Evolutionary conservation across 1,140 invertebrate genomes (phyloP), one percentile per base, ranked within the genome.

Genomic region (Drosophila erecta): DNA sequence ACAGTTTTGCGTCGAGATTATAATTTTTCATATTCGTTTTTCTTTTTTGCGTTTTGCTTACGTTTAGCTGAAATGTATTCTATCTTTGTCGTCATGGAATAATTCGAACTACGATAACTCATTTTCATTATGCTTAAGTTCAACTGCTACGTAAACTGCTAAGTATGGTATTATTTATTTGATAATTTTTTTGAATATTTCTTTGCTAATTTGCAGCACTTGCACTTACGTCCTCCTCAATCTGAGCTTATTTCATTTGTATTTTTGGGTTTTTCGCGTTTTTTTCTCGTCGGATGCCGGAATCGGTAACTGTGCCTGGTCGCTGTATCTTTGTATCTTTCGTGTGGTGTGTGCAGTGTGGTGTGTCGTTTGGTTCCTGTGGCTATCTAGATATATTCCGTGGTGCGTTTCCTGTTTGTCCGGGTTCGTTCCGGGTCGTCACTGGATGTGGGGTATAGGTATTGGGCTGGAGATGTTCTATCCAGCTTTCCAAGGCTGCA

Each of bases 81-180:
- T 76, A 66, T 64, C 50, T 81, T 81, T 70, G 65, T 70, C 66
- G 53, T 70, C 67, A 57, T 70, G 27, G 53, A 57, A 70, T 70
- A 70, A 57, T 47, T 77, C 64, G 72, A 85, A 85, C 81, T 86
- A 86, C 81, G 56, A 62, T 75, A 86, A 87, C 83, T 75, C 78
- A 78, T 85, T 83, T 83, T 58, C 69, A 49, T 76, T 70, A 79
- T 65, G 20, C 44, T 84, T 79, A 81, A 81, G 65, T 81, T 47
- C 78, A 86, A 86, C 81, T 65, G 64, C 83, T 87, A 81, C 79
- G 61, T 76, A 75, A 79, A 81, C 64, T 78, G 54, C 81, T 84
- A 80, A 80, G 58, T 84, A 74, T 44, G 51, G 35, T 76, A 79
- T 55, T 8, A 46, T 46, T 64, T 80, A 64, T 30, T 65, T 43